Evolutionary conservation across 1,140 invertebrate genomes (phyloP).

Genomic region (Aphaenogaster ashmeadi): DNA sequence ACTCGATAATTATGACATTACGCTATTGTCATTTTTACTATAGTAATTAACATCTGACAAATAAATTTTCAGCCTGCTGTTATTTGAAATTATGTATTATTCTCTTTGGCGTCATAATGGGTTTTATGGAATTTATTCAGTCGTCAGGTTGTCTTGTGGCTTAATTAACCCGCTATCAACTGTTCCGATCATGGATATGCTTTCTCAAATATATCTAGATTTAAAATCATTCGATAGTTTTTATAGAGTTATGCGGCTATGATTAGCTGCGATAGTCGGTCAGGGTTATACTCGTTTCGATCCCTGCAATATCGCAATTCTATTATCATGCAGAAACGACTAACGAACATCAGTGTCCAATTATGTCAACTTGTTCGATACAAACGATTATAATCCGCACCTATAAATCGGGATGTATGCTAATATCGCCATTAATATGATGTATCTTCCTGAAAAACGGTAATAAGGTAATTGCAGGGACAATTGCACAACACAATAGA

Average conservation of each 20-base stretch:
- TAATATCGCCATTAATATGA: slow-evolving; percentile 2
- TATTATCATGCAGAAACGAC: slow-evolving; percentile 8
- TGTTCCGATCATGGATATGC: background rate
- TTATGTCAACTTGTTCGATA: slow-evolving; percentile 21
- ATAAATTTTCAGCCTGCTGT: background rate
- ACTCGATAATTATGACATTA: slow-evolving; percentile 33
- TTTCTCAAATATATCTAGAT: slow-evolving; percentile 23
- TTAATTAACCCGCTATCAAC: slow-evolving; percentile 29
- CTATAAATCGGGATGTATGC: background rate
- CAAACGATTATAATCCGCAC: background rate
- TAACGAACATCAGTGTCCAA: slow-evolving; percentile 13
- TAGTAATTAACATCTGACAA: slow-evolving; percentile 29
- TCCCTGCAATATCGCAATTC: background rate
- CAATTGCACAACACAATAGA: background rate
- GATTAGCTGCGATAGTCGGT: background rate
- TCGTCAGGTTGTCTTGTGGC: background rate
- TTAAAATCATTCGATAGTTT: slow-evolving; percentile 9
- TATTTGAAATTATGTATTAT: slow-evolving; percentile 7
- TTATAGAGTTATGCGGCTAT: background rate
- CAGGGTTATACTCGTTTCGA: slow-evolving; percentile 12
- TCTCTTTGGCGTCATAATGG: slow-evolving; percentile 5
- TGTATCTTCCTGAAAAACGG: background rate
- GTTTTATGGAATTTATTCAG: slow-evolving; percentile 12
- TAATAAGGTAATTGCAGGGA: slow-evolving; percentile 12
- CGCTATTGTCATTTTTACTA: slow-evolving; percentile 19